phyloP scores from a whole-genome alignment of 2,888 invertebrate genomes.

The Corbicula japonica region DNA sequence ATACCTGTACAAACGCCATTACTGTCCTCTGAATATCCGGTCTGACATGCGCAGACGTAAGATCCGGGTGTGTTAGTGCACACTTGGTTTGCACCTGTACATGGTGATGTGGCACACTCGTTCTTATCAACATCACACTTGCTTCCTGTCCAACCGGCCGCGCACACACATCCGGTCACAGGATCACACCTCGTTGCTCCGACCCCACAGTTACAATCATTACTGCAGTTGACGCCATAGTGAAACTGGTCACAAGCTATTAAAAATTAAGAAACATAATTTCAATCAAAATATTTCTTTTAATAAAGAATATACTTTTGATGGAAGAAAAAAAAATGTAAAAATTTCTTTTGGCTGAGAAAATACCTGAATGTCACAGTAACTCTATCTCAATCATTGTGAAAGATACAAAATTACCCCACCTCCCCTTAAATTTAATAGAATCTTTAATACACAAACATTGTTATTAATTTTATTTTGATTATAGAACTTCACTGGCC shows the following conservation, averaged over 20 bases:
- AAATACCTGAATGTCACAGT: too few relatives aligned
- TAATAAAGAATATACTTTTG: too few relatives aligned
- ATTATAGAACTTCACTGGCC: too few relatives aligned
- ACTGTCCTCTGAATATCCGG: constrained; percentile 53
- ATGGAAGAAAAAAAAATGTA: too few relatives aligned
- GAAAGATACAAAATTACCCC: too few relatives aligned
- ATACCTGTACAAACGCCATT: constrained; percentile 42
- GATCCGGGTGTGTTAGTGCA: constrained; percentile 65
- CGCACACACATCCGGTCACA: constrained; percentile 65
- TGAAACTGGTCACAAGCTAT: constrained; percentile 61
- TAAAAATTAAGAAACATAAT: too few relatives aligned
- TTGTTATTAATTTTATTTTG: too few relatives aligned
- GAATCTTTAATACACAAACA: too few relatives aligned
- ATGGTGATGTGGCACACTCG: constrained; percentile 63
- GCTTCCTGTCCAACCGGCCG: constrained; percentile 60
- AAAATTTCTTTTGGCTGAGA: too few relatives aligned
- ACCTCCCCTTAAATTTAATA: too few relatives aligned
- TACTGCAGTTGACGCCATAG: constrained; percentile 63
- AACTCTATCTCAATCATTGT: too few relatives aligned
- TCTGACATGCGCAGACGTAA: constrained; percentile 61
- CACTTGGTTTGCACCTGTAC: constrained; percentile 48
- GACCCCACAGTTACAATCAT: constrained; percentile 61
- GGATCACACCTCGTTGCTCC: constrained; percentile 58
- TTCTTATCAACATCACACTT: constrained; percentile 64
- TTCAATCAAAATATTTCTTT: too few relatives aligned